Percentiles rank a stretch among this genome's conserved stretches.
Evolutionary conservation across 1,140 invertebrate genomes (phyloP).

Genomic region (Halesus radiatus): DNA sequence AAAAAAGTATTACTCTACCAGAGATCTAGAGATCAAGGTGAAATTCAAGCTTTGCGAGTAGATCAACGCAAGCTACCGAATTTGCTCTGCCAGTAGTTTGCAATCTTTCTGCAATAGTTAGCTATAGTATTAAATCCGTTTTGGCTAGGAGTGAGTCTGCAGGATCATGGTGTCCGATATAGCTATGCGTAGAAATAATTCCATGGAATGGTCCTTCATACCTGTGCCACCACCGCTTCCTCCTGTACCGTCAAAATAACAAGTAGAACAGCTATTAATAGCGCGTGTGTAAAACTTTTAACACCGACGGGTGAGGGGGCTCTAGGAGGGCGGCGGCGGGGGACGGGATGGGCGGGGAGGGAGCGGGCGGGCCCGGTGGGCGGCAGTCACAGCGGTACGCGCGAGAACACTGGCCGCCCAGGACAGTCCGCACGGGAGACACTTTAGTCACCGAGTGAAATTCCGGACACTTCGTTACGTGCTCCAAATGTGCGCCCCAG

Average conservation of each 20-base stretch:
- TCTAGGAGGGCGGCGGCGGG: neutral
- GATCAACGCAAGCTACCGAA: neutral
- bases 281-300: conserved; percentile 52
- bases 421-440: conserved; percentile 54
- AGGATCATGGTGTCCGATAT: neutral
- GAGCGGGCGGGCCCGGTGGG: conserved; percentile 12
- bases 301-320: conserved; percentile 20
- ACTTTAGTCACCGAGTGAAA: neutral
- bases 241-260: conserved; percentile 55
- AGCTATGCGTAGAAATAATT: neutral
- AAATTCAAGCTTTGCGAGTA: too few species aligned
- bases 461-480: neutral
- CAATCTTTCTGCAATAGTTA: neutral
- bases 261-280: conserved; percentile 58
- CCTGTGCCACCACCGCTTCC: conserved; percentile 52
- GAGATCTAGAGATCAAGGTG: too few species aligned
- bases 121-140: neutral
- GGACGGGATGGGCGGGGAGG: neutral
- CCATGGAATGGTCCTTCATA: neutral
- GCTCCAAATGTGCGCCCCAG: conserved; percentile 7
- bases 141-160: neutral
- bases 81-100: neutral
- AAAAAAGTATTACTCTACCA: too few species aligned
- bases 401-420: conserved; percentile 59
- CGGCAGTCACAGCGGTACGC: conserved; percentile 48